phyloP scores from a whole-genome alignment of 2,113 vertebrate genomes.

The Microcebus tavaratra region DNA sequence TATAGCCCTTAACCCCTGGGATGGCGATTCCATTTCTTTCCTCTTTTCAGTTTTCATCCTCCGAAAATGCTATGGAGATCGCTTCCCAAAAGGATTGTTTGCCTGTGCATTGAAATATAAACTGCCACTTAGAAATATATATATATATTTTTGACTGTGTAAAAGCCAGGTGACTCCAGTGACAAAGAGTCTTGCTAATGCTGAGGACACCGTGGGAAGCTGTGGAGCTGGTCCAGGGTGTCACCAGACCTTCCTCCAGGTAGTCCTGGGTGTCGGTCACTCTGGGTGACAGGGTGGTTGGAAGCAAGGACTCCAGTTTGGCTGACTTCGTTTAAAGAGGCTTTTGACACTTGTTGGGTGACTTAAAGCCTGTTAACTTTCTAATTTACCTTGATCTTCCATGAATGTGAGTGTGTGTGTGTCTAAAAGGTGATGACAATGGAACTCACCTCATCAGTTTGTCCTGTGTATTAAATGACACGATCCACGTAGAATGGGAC shows the following conservation, averaged over 20 bases:
- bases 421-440: background rate
- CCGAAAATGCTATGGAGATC: background rate
- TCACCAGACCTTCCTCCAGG: background rate
- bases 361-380: background rate
- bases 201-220: background rate
- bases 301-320: background rate
- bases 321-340: background rate
- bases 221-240: background rate
- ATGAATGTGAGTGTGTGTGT: background rate
- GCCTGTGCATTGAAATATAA: background rate
- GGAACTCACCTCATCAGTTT: background rate
- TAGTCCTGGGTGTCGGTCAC: accelerated
- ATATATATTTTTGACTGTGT: background rate
- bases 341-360: background rate
- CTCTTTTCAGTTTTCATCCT: background rate
- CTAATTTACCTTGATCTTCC: background rate
- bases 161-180: background rate
- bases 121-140: background rate
- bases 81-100: background rate
- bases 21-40: background rate
- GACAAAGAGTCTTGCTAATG: background rate
- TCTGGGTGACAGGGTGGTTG: too few species aligned
- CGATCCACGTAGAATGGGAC: background rate
- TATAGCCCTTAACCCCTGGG: accelerated
- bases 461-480: background rate